Conservation (phyloP, 2,113 vertebrate species). For the Serilophus lunatus region DNA sequence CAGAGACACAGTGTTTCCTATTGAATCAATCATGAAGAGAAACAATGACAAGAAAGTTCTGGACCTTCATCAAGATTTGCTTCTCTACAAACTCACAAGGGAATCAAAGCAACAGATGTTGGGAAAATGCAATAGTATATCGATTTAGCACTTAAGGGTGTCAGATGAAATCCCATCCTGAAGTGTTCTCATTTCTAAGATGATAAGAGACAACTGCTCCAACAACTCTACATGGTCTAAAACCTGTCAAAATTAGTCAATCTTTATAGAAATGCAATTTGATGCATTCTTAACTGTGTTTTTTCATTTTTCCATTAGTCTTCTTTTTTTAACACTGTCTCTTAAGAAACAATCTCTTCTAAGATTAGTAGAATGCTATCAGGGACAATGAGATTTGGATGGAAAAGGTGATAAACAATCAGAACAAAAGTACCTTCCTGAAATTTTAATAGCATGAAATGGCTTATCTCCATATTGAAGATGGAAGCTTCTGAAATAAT, state of each 20-base stretch:
- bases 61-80: background rate
- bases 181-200: background rate
- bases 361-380: background rate
- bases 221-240: background rate
- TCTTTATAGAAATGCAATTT: background rate
- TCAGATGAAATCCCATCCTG: background rate
- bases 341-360: background rate
- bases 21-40: background rate
- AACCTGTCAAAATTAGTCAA: background rate
- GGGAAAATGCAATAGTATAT: background rate
- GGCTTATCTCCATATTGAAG: background rate
- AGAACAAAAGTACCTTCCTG: background rate
- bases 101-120: background rate
- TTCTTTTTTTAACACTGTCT: background rate
- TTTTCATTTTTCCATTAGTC: background rate
- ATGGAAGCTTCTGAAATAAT: background rate
- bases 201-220: background rate
- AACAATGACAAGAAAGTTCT: background rate
- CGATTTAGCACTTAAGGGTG: background rate
- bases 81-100: background rate
- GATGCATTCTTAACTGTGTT: background rate
- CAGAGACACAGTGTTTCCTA: background rate
- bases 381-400: background rate
- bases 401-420: background rate
- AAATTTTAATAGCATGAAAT: background rate